Conservation (phyloP, 2,113 vertebrate species). For the Clinocottus analis region DNA sequence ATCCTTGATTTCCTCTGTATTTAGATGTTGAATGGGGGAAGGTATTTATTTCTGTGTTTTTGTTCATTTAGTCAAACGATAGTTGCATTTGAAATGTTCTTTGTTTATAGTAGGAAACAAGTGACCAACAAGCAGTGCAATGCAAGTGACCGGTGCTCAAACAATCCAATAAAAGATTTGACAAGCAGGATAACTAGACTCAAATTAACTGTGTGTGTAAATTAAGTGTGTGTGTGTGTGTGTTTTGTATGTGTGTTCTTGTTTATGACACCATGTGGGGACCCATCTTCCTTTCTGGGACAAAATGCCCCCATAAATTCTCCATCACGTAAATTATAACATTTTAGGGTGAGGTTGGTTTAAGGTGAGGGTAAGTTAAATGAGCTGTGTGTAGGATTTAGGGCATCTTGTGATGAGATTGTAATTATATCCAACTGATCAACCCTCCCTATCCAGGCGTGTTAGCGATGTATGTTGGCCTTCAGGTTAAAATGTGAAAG, state of each 20-base stretch:
- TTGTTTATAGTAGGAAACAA: background rate
- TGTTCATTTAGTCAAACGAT: background rate
- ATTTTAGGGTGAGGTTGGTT: background rate
- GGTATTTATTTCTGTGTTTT: background rate
- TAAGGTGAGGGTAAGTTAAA: no score
- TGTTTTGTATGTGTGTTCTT: background rate
- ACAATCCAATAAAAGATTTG: background rate
- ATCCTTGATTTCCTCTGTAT: constrained; percentile 5
- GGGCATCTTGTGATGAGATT: background rate
- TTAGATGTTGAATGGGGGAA: background rate
- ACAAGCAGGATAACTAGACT: background rate
- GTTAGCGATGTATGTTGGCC: background rate
- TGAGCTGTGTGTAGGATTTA: background rate
- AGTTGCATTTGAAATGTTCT: background rate
- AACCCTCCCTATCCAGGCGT: background rate
- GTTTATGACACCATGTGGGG: background rate
- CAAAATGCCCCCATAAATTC: background rate
- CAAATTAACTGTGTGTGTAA: background rate
- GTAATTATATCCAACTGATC: background rate
- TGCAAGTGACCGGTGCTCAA: background rate
- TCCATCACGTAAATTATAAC: background rate
- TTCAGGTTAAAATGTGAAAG: background rate
- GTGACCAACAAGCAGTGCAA: background rate
- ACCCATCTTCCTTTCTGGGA: background rate
- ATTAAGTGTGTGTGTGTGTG: background rate